Percentiles rank a stretch among this genome's conserved stretches.
These are phyloP conservation scores for Ochropleura plecta DNA, from an alignment of 2,888 invertebrate species.

Conservation along the genomic window DNA sequence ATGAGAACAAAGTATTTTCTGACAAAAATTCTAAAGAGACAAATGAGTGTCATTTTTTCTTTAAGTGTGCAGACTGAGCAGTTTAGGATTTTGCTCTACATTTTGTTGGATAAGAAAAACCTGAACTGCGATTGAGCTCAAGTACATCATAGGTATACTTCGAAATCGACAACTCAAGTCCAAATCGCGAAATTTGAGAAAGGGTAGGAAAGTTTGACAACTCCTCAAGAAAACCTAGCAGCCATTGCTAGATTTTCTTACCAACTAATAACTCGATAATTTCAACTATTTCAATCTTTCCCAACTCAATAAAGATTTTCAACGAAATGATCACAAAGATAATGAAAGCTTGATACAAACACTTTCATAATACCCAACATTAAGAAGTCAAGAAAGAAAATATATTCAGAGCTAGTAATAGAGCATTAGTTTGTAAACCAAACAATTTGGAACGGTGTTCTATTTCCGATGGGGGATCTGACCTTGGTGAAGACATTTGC, in stretches of 20 bases:
- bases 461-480: conserved; percentile 77
- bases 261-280: background rate
- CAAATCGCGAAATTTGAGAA: background rate
- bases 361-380: conserved; percentile 20
- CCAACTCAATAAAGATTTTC: background rate
- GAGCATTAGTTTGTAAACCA: conserved; percentile 66
- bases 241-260: too few relatives aligned
- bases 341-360: background rate
- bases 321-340: background rate
- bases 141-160: background rate
- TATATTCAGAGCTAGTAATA: conserved; percentile 33
- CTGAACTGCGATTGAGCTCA: background rate
- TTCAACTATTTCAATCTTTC: too few relatives aligned
- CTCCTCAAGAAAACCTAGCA: background rate
- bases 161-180: background rate
- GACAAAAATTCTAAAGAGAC: conserved; percentile 11
- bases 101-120: background rate
- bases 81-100: background rate
- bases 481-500: conserved; percentile 79
- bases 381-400: conserved; percentile 29
- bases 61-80: background rate
- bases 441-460: conserved; percentile 70
- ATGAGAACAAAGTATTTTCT: conserved; percentile 16
- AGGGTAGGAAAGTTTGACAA: background rate
- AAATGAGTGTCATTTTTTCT: conserved; percentile 1